These are phyloP conservation scores for Vesta saturnalis DNA, from an alignment of 2,888 invertebrate genomes.

Conservation along the genomic window DNA sequence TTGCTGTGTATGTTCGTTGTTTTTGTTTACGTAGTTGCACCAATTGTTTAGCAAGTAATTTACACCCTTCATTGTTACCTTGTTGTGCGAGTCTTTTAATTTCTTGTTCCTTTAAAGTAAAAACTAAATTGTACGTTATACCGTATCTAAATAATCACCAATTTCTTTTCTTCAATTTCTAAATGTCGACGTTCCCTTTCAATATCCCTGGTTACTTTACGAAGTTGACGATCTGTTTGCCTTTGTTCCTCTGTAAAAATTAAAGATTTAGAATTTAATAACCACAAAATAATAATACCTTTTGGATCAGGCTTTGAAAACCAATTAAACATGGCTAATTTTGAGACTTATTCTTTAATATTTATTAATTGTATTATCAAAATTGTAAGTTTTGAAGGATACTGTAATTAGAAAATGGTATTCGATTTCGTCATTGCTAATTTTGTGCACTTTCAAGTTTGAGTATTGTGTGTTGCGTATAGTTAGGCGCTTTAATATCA, in stretches of 20 bases:
- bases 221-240: conserved; percentile 81
- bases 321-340: conserved; percentile 45
- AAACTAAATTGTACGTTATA: conserved; percentile 9
- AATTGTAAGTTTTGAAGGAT: too few species aligned
- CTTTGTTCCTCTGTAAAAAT: conserved; percentile 79
- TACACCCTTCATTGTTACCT: conserved; percentile 86
- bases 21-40: conserved; percentile 90
- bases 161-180: conserved; percentile 89
- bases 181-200: conserved; percentile 83
- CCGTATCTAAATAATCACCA: conserved; percentile 66
- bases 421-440: too few species aligned
- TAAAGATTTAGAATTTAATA: too few species aligned
- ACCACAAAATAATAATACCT: too few species aligned
- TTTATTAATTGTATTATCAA: too few species aligned
- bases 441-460: too few species aligned
- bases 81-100: conserved; percentile 90
- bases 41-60: conserved; percentile 88
- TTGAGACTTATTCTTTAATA: too few species aligned
- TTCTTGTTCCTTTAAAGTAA: conserved; percentile 75
- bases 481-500: too few species aligned
- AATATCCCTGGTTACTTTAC: conserved; percentile 84
- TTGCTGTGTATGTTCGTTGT: conserved; percentile 81
- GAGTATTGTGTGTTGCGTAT: too few species aligned
- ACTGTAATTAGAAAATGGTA: too few species aligned
- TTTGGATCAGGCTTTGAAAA: conserved; percentile 61